Base-by-base conservation (phyloP, 2,888 invertebrate species). In the Adela reaumurella region DNA sequence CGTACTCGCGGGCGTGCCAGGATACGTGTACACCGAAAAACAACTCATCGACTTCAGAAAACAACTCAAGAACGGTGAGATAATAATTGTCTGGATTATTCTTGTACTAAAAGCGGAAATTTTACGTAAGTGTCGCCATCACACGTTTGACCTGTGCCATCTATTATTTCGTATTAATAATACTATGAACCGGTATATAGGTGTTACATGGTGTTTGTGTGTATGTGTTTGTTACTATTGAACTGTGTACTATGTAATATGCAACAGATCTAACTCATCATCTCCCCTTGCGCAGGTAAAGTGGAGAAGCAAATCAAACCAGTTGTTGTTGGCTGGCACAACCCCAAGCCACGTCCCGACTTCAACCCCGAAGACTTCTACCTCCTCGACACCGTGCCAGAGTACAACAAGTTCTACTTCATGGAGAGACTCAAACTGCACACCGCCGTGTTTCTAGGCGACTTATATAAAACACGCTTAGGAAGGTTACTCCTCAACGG, bases 401-500 rank as follows among this genome's bases (percentile, higher is more conserved):
- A 62, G 43, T 83, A 80, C 67, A 77, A 81, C 54, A 60, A 46
- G 2, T 62, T 78, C 14, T 56, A 52, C 2, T 57, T 61, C 44
- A 61, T 58, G 29, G 60, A 66, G 6, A 68, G 59, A 54, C 65
- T 64, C 53, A 74, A 68, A 47, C 50, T 76, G 0, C 64, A 56
- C 18, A 18, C 70, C 1, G 53, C 53, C 46, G 52, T 55, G 3
- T 44, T 68, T 0, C 56, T 63, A 17, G 35, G 35, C 0, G 44
- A n/a, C n/a, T n/a, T n/a, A n/a, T n/a, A n/a, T n/a, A n/a, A n/a
- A n/a, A n/a, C n/a, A n/a, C n/a, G n/a, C n/a, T n/a, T n/a, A n/a
- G 83, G 87, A 17, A 79, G 88, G 10, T 64, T 78, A 43, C 82
- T 83, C 56, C 81, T 87, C 46, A 90, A 90, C 60, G 61, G 70